Evolutionary conservation across 1,140 invertebrate species (phyloP), one percentile per base, ranked within the genome.

Genomic region (Ostrea denselamellosa): DNA sequence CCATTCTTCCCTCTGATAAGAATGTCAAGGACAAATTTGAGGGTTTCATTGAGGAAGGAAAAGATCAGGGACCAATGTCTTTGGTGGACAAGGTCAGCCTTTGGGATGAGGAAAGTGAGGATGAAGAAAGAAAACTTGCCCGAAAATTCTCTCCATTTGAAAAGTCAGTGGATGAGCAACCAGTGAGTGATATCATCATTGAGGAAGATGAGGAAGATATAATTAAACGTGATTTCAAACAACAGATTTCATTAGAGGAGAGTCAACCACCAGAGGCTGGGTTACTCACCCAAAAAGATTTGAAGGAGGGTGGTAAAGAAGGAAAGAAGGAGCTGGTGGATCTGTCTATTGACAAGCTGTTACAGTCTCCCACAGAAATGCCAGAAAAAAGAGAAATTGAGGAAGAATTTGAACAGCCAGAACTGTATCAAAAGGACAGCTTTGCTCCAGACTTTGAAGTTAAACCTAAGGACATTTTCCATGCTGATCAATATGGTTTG

Each of bases 161-260:
- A 51, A 83, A 54, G 7, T 53, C 82, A 2, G 19, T 54, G 52
- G 87, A 88, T 28, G 86, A 89, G 17, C 71, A 88, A 53, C 86
- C 82, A 54, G 88, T 91, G 83, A 81, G 65, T 85, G 90, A 90
- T 22, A 92, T 89, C 14, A 71, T 84, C 14, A 71, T 84, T 83
- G 86, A 84, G 81, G 85, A 87, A 83, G 52, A 65, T 86, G 51
- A 82, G 19, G 44, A 82, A 10, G 44, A 58, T n/a, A 0, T 19
- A 53, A 25, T 28, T 53, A 83, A 22, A 56, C 51, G 51, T 83
- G 25, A 71, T 53, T 22, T 85, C 71, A 54, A 85, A 58, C 28
- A 88, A 56, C 62, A 51, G 65, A 51, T 83, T 22, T 62, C 54
- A 12, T 28, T 83, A 44, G 86, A 87, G 86, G 86, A 87, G 25